These are phyloP conservation scores for Axea sp. DNA, from an alignment of 2,888 invertebrate genomes.

Conservation along the genomic window DNA sequence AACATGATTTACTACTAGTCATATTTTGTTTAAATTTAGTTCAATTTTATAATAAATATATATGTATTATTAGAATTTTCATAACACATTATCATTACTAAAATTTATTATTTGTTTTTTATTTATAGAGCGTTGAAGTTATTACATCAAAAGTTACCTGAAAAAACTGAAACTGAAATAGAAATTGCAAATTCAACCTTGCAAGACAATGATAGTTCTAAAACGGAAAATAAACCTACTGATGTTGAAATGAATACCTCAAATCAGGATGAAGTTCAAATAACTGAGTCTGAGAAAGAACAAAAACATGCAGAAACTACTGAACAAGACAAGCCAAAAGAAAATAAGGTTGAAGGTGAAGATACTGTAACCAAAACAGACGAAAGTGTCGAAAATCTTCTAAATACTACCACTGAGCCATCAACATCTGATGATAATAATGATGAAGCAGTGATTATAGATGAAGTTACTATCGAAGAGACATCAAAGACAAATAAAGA, in stretches of 20 bases:
- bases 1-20: too few relatives aligned
- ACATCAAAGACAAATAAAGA: too few relatives aligned
- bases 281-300: slow-evolving; percentile 61
- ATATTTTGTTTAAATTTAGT: too few relatives aligned
- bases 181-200: too few relatives aligned
- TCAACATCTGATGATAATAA: slow-evolving; percentile 11
- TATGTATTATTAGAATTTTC: too few relatives aligned
- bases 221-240: not conserved
- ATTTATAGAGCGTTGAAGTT: too few relatives aligned
- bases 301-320: slow-evolving; percentile 42
- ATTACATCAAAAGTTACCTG: too few relatives aligned
- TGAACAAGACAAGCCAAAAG: slow-evolving; percentile 70
- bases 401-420: slow-evolving; percentile 40
- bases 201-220: too few relatives aligned
- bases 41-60: too few relatives aligned
- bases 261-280: slow-evolving; percentile 54
- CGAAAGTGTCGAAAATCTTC: slow-evolving; percentile 25
- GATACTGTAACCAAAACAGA: not conserved
- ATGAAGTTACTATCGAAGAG: slow-evolving; percentile 31
- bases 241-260: slow-evolving; percentile 51
- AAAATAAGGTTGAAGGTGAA: slow-evolving; percentile 68
- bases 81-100: too few relatives aligned
- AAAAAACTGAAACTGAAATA: too few relatives aligned
- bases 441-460: slow-evolving; percentile 44
- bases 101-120: too few relatives aligned